phyloP scores from a whole-genome alignment of 2,888 invertebrate species.

The Taphrorychus bicolor region DNA sequence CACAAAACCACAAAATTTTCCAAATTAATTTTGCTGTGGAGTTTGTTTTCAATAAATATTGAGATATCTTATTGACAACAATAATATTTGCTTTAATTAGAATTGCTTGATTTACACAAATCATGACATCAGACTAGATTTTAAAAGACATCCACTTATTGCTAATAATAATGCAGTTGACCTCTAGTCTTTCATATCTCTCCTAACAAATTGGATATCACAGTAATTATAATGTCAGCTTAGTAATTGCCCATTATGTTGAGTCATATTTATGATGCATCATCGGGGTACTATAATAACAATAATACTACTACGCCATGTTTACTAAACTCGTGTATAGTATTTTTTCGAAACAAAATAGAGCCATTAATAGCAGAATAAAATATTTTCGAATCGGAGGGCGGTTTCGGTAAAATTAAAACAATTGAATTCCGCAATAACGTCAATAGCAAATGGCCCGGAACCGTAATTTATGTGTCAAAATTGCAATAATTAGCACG shows the following conservation, averaged over 20 bases:
- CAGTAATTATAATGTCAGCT: background rate
- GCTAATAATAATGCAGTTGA: background rate
- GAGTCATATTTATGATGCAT: background rate
- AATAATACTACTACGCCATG: background rate
- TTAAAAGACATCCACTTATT: background rate
- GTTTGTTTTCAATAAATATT: too few species aligned
- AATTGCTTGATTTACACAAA: background rate
- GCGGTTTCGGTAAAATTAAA: constrained; percentile 5
- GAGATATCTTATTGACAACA: too few species aligned
- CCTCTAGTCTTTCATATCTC: background rate
- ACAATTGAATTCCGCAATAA: constrained; percentile 12
- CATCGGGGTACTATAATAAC: background rate
- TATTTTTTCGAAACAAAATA: background rate
- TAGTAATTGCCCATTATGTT: background rate
- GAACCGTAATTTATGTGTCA: constrained; percentile 17
- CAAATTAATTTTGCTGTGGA: too few species aligned
- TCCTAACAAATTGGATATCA: background rate
- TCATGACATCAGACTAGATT: background rate
- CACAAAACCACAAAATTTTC: too few species aligned
- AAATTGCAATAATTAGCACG: constrained; percentile 23
- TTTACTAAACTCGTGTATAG: background rate
- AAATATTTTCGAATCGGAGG: background rate
- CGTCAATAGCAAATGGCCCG: constrained; percentile 12
- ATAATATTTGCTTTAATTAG: background rate
- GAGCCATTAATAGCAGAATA: background rate